Conservation (phyloP, 2,888 invertebrate species). For the Parasteatoda lunata region DNA sequence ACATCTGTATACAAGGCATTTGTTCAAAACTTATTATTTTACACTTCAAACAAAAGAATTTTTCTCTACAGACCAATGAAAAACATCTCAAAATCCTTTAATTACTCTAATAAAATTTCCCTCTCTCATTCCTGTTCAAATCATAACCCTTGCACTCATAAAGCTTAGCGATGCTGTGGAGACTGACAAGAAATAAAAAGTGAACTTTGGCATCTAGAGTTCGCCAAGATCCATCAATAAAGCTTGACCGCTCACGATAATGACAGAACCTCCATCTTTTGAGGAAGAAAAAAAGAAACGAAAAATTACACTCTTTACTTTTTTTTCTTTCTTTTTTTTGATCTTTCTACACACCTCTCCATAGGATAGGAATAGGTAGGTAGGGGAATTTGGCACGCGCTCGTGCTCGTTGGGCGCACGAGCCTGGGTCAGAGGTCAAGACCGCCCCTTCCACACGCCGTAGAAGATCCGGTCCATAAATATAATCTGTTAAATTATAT, state of each 20-base stretch:
- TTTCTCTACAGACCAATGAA: not conserved
- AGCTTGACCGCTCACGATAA: conserved; percentile 58
- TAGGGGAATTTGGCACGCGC: conserved; percentile 50
- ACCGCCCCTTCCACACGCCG: conserved; percentile 59
- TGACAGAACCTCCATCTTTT: conserved; percentile 32
- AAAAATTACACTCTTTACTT: not conserved
- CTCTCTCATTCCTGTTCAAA: too few relatives aligned
- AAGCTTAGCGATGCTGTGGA: not conserved
- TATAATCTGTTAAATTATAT: conserved; percentile 44
- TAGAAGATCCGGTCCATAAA: conserved; percentile 64
- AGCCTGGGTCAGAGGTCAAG: conserved; percentile 48
- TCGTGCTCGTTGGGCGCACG: conserved; percentile 57
- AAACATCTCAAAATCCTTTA: not conserved
- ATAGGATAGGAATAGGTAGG: not conserved
- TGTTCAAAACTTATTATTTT: too few relatives aligned
- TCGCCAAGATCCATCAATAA: conserved; percentile 61
- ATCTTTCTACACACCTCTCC: conserved; percentile 13
- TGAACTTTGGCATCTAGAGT: conserved; percentile 36
- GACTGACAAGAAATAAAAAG: conserved; percentile 7
- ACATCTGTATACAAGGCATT: too few relatives aligned
- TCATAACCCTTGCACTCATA: too few relatives aligned
- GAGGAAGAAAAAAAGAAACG: not conserved
- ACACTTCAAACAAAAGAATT: too few relatives aligned
- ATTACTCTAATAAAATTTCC: not conserved
- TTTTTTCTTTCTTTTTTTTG: conserved; percentile 1